Conservation (phyloP, 30 jellyfish, hydroid and myxozoan species). For the Aurelia aurita complex sp. Pacific region DNA sequence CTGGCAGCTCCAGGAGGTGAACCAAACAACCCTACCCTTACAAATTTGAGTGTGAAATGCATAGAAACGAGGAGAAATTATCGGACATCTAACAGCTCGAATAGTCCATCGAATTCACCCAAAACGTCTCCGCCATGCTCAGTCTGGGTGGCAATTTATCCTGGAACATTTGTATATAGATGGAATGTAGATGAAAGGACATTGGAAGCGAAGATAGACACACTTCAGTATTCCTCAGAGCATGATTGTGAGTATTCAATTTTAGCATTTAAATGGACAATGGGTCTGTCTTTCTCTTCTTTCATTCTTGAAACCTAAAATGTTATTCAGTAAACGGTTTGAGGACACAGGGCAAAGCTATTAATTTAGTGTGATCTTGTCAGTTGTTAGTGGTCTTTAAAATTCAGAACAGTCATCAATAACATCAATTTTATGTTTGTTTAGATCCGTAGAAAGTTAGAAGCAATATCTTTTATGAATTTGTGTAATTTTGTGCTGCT, state of each 20-base stretch:
- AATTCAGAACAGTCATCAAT: too few relatives aligned
- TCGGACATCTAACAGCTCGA: too few relatives aligned
- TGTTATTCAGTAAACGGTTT: too few relatives aligned
- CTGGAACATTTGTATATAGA: conserved; percentile 87
- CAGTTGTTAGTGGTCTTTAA: too few relatives aligned
- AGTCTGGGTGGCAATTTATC: conserved; percentile 94
- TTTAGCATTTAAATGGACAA: not conserved
- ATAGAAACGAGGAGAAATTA: conserved; percentile 73
- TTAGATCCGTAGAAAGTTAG: too few relatives aligned
- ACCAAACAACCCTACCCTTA: conserved; percentile 36
- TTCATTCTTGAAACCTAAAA: not conserved
- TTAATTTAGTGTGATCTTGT: too few relatives aligned
- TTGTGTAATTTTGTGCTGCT: too few relatives aligned
- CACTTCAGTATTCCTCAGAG: conserved; percentile 59
- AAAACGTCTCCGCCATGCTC: conserved; percentile 15
- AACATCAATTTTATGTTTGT: too few relatives aligned
- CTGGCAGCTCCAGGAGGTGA: conserved; percentile 73
- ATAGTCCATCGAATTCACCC: too few relatives aligned
- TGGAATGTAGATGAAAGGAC: conserved; percentile 86
- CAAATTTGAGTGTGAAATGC: conserved; percentile 60
- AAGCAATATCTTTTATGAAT: too few relatives aligned
- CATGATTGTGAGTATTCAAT: conserved; percentile 62
- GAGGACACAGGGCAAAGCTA: too few relatives aligned
- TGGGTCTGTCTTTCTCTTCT: not conserved
- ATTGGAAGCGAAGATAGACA: conserved; percentile 70